Percentiles rank a stretch among this genome's conserved stretches.
Evolutionary conservation across 2,797 vertebrate genomes (phyloP).

Genomic region (Heteromormyrus szaboi): DNA sequence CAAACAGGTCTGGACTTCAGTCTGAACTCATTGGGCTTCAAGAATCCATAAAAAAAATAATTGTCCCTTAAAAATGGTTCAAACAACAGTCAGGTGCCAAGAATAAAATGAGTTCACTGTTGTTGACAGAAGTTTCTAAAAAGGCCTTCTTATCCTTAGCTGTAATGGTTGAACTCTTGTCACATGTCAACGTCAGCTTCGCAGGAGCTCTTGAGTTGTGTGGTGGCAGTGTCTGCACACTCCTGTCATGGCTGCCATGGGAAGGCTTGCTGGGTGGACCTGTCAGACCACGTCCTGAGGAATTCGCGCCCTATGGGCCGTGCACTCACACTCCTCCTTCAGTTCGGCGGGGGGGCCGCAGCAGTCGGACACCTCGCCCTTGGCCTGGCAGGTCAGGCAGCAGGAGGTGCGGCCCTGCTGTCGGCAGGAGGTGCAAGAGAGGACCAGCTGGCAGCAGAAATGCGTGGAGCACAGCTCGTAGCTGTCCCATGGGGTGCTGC

Average conservation of each 20-base stretch:
- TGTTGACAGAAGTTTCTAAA: background rate
- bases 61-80: background rate
- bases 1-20: background rate
- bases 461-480: conserved; percentile 82
- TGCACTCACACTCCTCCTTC: conserved; percentile 92
- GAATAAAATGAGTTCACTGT: background rate
- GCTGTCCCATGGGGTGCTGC: conserved; percentile 78
- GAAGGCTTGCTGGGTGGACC: background rate
- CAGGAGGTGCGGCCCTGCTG: conserved; percentile 74
- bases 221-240: background rate
- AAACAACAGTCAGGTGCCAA: background rate
- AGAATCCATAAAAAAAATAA: background rate
- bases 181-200: background rate
- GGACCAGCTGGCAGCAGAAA: conserved; percentile 83
- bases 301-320: conserved; percentile 68
- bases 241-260: background rate
- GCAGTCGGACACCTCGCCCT: conserved; percentile 57
- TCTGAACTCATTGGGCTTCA: background rate
- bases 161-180: background rate
- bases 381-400: conserved; percentile 78
- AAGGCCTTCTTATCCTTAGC: background rate
- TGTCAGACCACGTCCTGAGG: conserved; percentile 60
- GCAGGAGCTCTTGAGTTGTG: background rate
- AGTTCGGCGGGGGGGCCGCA: conserved; percentile 31
- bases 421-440: conserved; percentile 74